These are phyloP conservation scores for Percina caprodes DNA, from an alignment of 2,113 vertebrate species.

Conservation along the genomic window DNA sequence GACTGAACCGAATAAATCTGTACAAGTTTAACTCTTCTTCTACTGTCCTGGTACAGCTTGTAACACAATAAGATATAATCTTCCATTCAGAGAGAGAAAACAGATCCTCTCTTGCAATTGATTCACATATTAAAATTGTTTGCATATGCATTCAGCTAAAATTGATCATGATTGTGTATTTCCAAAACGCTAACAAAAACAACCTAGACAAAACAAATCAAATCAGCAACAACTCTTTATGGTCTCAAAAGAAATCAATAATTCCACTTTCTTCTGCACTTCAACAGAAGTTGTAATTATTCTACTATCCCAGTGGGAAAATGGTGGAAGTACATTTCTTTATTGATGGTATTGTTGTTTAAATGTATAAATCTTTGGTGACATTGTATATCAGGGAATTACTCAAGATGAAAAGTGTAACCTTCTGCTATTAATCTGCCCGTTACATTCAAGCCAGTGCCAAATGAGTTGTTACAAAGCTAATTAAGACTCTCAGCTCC, in stretches of 20 bases:
- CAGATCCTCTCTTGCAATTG: neutral
- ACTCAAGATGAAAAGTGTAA: neutral
- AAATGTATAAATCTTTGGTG: neutral
- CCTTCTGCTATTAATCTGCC: too few relatives aligned
- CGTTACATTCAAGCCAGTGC: too few relatives aligned
- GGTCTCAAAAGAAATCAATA: neutral
- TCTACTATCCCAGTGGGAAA: neutral
- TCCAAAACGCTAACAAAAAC: neutral
- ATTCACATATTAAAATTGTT: neutral
- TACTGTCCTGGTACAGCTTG: neutral
- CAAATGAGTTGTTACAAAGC: too few relatives aligned
- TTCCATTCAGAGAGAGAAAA: neutral
- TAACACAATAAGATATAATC: neutral
- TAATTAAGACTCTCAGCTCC: too few relatives aligned
- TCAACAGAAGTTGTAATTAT: slow-evolving; percentile 9
- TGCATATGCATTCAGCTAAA: neutral
- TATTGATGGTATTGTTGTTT: neutral
- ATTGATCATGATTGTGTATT: too few relatives aligned
- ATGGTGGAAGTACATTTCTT: neutral
- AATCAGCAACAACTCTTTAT: neutral
- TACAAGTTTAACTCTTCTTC: neutral
- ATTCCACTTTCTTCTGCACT: neutral
- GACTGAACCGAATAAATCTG: too few relatives aligned
- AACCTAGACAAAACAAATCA: neutral
- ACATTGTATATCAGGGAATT: neutral